A percentile compares a stretch with the other conserved stretches of the same genome.
Evolutionary conservation across 1,140 invertebrate genomes (phyloP).

Genomic region (Rhyzopertha dominica): DNA sequence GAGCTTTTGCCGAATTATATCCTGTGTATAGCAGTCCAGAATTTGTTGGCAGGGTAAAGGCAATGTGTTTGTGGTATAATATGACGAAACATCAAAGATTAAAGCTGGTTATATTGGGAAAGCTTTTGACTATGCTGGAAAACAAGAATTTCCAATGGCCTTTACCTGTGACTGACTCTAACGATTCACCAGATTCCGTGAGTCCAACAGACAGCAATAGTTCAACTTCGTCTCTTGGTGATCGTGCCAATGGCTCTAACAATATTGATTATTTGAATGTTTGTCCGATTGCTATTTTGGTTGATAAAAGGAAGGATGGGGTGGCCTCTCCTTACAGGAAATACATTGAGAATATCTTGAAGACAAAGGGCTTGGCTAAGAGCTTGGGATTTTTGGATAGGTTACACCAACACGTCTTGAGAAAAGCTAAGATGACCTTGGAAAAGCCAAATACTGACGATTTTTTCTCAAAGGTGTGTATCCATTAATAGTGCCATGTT

Average conservation of each 20-base stretch:
- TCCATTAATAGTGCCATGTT: slow-evolving; percentile 1
- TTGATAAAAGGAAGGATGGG: slow-evolving; percentile 43
- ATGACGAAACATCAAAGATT: slow-evolving; percentile 77
- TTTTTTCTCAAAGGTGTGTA: slow-evolving; percentile 28
- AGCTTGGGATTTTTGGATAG: slow-evolving; percentile 69
- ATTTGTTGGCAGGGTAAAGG: slow-evolving; percentile 64
- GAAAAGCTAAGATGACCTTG: slow-evolving; percentile 64
- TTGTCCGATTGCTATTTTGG: slow-evolving; percentile 43
- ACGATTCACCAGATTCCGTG: slow-evolving; percentile 15
- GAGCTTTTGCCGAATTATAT: slow-evolving; percentile 68
- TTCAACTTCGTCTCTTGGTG: slow-evolving; percentile 33
- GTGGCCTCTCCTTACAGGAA: slow-evolving; percentile 54
- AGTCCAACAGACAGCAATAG: slow-evolving; percentile 42
- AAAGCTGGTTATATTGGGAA: slow-evolving; percentile 72
- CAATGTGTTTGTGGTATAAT: slow-evolving; percentile 88
- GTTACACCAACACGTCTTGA: slow-evolving; percentile 59
- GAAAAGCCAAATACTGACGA: slow-evolving; percentile 49
- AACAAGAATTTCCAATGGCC: slow-evolving; percentile 33
- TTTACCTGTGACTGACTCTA: slow-evolving; percentile 19
- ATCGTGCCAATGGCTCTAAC: slow-evolving; percentile 20
- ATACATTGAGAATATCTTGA: slow-evolving; percentile 82
- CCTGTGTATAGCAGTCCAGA: slow-evolving; percentile 62
- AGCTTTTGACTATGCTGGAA: slow-evolving; percentile 58
- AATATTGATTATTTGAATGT: slow-evolving; percentile 43
- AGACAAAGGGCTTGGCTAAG: slow-evolving; percentile 77